Evolutionary conservation across 2,888 invertebrate genomes (phyloP), one percentile per base, ranked within the genome.

Genomic region (Ochropleura leucogaster): DNA sequence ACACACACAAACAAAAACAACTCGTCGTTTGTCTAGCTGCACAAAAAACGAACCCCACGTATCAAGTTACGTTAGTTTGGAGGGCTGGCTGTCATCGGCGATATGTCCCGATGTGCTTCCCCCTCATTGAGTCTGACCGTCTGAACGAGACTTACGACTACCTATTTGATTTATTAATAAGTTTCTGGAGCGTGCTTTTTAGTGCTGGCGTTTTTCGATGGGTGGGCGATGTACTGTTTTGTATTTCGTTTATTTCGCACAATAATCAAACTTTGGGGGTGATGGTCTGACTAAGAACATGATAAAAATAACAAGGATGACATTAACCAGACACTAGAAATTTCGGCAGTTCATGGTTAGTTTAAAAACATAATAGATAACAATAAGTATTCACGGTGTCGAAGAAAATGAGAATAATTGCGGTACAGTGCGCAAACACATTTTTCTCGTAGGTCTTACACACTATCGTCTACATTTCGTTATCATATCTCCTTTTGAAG

Each of bases 71-170:
- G 8, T 57, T 2, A 69, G 79, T 79, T 71, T 60, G 64, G 86
- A 88, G 89, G 89, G 87, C 86, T 86, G 74, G 84, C 90, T 92
- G 92, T 92, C 93, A 87, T 71, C 85, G 74, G 62, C 80, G 79
- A 89, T 91, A 88, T 84, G 88, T 85, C 68, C 49, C 40, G 40
- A 85, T 86, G 88, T 86, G 86, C 84, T 80, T 75, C 70, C 74
- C 83, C 79, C 66, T 87, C 85, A 88, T 86, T 85, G 85, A 78
- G 70, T 68, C 47, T 57, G 62, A 44, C 62, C 62, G 70, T 65
- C 47, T 49, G 66, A 30, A 40, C 57, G 72, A 73, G 75, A 53
- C 16, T 57, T 66, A 18, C 20, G 57, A 85, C 87, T 84, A 87
- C 84, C 79, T 84, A 74, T 77, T 71, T 75, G 53, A 67, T 71